phyloP scores from a whole-genome alignment of 2,888 invertebrate species.

The Criorhina ranunculi region DNA sequence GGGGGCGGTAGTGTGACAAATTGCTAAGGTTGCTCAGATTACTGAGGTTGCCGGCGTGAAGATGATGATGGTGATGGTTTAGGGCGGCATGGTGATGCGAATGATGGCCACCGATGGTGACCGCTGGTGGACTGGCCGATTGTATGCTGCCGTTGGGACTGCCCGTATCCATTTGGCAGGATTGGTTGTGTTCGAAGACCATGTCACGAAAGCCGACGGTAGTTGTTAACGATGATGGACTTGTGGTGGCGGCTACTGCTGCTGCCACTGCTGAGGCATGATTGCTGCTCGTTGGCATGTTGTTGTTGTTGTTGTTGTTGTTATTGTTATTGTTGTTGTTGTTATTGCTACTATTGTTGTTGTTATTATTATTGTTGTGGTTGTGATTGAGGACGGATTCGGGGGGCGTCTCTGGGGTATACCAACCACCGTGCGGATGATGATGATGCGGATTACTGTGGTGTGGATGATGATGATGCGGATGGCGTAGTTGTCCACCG shows the following conservation, averaged over 20 bases:
- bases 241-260: conserved; percentile 76
- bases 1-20: conserved; percentile 84
- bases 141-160: conserved; percentile 84
- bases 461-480: conserved; percentile 82
- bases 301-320: conserved; percentile 77
- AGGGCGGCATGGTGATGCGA: conserved; percentile 78
- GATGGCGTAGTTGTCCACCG: conserved; percentile 82
- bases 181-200: conserved; percentile 84
- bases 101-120: conserved; percentile 82
- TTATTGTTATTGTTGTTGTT: conserved; percentile 76
- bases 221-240: conserved; percentile 79
- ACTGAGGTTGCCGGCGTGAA: conserved; percentile 83
- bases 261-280: conserved; percentile 60
- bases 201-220: conserved; percentile 83
- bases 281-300: conserved; percentile 78
- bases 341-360: conserved; percentile 75
- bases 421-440: conserved; percentile 84
- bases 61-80: conserved; percentile 82
- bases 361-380: conserved; percentile 77
- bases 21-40: conserved; percentile 83
- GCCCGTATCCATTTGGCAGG: conserved; percentile 84
- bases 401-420: conserved; percentile 84
- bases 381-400: conserved; percentile 78
- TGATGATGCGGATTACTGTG: conserved; percentile 82
- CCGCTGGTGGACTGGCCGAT: conserved; percentile 83